Base-by-base conservation (phyloP, 2,113 vertebrate genomes). In the Carettochelys insculpta region DNA sequence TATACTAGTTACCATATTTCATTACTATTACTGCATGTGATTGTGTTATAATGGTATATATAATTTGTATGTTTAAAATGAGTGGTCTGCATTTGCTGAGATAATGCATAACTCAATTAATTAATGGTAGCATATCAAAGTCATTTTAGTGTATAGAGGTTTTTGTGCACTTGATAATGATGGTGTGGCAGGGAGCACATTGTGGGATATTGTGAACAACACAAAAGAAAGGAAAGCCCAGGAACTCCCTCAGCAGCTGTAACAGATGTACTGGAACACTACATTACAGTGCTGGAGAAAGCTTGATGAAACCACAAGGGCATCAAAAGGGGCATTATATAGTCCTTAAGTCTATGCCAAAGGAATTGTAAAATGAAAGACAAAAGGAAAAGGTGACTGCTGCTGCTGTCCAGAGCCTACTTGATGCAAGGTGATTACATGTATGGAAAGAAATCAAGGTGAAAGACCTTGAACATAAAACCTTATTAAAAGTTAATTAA, bases 11-110 rank as follows among this genome's bases (percentile, higher is more conserved):
- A 83, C 80, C 90, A 91, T 47, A 48, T 82, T 91, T 92, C 92
- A 92, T 94, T 83, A 91, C 83, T 91, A 81, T 14, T 50, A 50
- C 45, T 90, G 86, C 61, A 85, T 56, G 34, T 87, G 90, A 58
- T 48, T 95, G 73, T 84, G 31, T 84, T 94, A 90, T 92, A 86
- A 54, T 92, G 88, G 87, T 81, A 82, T 56, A 51, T 83, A 83
- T 88, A 89, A 80, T 93, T 97, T 93, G 77, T 90, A 95, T 96
- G 71, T 82, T 97, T 95, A 94, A 87, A 87, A 86, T 94, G 85
- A 47, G 75, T 94, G 77, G 50, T 94, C 90, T 97, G 90, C 56
- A 56, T 77, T 93, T 92, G 86, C 83, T 85, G 88, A 95, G 95
- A 78, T 79, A 83, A 11, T 78, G 68, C 77, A 77, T 87, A 92